A percentile compares a stretch with the other conserved stretches of the same genome.
These are phyloP conservation scores for Temnopleurus reevesii DNA, from an alignment of 53 echinoderm and acorn worm genomes.

Conservation along the genomic window DNA sequence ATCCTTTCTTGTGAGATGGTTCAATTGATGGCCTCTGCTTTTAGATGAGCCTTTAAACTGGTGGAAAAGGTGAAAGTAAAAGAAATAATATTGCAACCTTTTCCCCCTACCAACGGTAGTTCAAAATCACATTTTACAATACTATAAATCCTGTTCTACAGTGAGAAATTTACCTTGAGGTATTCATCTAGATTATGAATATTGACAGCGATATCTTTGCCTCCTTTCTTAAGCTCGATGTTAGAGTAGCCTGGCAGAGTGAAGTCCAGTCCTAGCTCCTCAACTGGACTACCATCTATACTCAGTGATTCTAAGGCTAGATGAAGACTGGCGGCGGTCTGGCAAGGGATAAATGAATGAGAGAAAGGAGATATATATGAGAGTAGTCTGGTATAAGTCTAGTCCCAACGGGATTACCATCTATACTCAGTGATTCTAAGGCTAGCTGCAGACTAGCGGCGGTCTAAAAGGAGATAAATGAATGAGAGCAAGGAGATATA, in stretches of 20 bases:
- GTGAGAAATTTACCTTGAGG: conserved; percentile 61
- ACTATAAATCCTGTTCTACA: background rate
- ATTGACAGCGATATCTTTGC: conserved; percentile 86
- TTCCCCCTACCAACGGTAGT: no score
- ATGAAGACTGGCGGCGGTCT: conserved; percentile 93
- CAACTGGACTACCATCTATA: conserved; percentile 95
- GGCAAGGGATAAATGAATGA: no score
- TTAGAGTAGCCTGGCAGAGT: conserved; percentile 88
- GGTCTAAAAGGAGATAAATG: conserved; percentile 58
- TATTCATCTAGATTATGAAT: conserved; percentile 90
- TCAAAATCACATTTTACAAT: no score
- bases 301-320: conserved; percentile 93
- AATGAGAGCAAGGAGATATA: background rate
- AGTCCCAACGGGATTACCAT: conserved; percentile 85
- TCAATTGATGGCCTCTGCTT: no score
- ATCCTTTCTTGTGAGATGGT: no score
- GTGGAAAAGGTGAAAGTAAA: no score
- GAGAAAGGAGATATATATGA: no score
- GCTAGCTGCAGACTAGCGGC: conserved; percentile 84
- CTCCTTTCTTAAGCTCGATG: conserved; percentile 98
- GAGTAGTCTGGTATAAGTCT: conserved; percentile 76
- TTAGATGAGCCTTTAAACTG: no score
- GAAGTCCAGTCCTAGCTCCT: conserved; percentile 96
- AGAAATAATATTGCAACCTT: no score
- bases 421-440: conserved; percentile 82